Evolutionary conservation across 1,140 invertebrate species (phyloP).

Genomic region (Drosophila melanogaster): DNA sequence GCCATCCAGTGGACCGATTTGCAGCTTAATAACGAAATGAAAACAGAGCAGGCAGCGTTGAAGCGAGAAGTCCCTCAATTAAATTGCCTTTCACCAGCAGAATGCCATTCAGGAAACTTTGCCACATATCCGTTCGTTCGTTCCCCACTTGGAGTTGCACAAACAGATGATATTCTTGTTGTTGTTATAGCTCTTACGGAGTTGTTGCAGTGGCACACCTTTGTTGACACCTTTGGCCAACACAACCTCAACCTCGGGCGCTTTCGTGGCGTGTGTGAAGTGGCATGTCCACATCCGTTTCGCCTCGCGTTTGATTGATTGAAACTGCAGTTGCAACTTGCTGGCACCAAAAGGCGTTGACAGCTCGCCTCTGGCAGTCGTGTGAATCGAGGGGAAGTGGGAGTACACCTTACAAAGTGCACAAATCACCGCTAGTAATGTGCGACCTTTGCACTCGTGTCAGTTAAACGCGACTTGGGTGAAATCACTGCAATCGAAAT

Average conservation of each 20-base stretch:
- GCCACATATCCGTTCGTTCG: constrained; percentile 43
- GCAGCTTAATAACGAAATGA: constrained; percentile 46
- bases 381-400: neutral
- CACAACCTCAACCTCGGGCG: constrained; percentile 48
- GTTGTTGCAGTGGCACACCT: constrained; percentile 39
- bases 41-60: constrained; percentile 31
- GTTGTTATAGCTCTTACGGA: neutral
- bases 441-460: constrained; percentile 35
- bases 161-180: constrained; percentile 21
- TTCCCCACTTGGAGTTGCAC: constrained; percentile 45
- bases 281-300: constrained; percentile 69
- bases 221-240: constrained; percentile 51
- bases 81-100: constrained; percentile 54
- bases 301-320: constrained; percentile 69
- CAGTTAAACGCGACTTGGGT: constrained; percentile 1
- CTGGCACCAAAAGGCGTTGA: constrained; percentile 40
- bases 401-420: constrained; percentile 27
- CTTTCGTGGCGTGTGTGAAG: constrained; percentile 60
- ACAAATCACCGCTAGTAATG: constrained; percentile 57
- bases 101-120: constrained; percentile 47
- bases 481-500: neutral
- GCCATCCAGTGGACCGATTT: constrained; percentile 38
- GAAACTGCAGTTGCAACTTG: constrained; percentile 64
- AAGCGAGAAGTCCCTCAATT: constrained; percentile 51
- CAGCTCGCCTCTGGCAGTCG: constrained; percentile 28